Evolutionary conservation across 1,140 invertebrate species (phyloP).

Genomic region (Chelonus insularis): DNA sequence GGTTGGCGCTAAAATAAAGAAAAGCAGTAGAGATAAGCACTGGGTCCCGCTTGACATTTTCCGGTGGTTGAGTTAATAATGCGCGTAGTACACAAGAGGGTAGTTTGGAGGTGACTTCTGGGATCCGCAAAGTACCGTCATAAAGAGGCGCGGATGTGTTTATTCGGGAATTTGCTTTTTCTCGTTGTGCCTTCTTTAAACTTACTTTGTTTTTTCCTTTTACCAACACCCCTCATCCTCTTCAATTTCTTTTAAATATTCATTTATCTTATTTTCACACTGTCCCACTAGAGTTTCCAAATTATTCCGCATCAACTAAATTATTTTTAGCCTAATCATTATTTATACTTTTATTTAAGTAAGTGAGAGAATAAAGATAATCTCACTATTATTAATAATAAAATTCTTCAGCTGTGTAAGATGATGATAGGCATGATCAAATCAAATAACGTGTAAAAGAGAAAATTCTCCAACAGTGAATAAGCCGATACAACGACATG

Average conservation of each 20-base stretch:
- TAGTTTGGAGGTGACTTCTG: conserved; percentile 5
- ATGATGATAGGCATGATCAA: too few species aligned
- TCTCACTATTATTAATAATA: too few species aligned
- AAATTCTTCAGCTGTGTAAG: not conserved
- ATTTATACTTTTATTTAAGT: too few species aligned
- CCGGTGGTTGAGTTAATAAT: conserved; percentile 60
- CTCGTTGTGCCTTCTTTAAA: conserved; percentile 34
- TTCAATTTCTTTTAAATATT: too few species aligned
- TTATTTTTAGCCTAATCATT: too few species aligned
- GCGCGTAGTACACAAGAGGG: conserved; percentile 51
- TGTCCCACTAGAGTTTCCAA: too few species aligned
- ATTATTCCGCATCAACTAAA: too few species aligned
- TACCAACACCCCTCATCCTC: too few species aligned
- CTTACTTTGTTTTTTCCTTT: conserved; percentile 6
- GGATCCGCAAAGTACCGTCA: conserved; percentile 47
- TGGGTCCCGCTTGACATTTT: conserved; percentile 55
- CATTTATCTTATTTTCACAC: too few species aligned
- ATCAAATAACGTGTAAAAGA: too few species aligned
- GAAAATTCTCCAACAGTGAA: too few species aligned
- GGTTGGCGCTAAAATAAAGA: conserved; percentile 46
- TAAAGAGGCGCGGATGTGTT: conserved; percentile 59
- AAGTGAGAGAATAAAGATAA: too few species aligned
- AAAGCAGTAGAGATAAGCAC: conserved; percentile 42
- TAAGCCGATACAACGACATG: conserved; percentile 16
- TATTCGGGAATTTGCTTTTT: conserved; percentile 58